Evolutionary conservation across 2,888 invertebrate species (phyloP).

Genomic region (Syrphus vitripennis): DNA sequence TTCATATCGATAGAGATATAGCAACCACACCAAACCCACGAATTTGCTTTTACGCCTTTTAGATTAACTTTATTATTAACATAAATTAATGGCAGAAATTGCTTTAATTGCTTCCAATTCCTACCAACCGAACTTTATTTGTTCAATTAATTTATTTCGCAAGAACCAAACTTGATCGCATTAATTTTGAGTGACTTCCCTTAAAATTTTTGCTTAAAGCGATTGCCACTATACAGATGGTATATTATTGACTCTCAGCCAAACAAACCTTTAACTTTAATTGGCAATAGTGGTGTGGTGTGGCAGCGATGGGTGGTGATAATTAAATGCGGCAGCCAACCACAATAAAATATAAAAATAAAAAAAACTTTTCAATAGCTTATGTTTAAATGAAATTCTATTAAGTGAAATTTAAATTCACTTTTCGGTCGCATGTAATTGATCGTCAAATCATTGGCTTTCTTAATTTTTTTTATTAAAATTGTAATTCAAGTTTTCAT

Average conservation of each 20-base stretch:
- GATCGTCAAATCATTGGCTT: background rate
- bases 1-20: background rate
- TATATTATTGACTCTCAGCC: background rate
- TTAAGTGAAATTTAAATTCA: background rate
- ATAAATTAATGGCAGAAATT: background rate
- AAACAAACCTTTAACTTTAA: constrained; percentile 20
- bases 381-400: background rate
- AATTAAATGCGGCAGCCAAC: constrained; percentile 4
- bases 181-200: constrained; percentile 12
- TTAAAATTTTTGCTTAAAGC: background rate
- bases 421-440: background rate
- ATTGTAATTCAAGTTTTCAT: background rate
- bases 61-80: constrained; percentile 15
- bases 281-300: background rate
- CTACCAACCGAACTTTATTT: background rate
- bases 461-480: background rate
- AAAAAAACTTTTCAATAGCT: background rate
- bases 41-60: background rate
- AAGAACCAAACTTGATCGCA: constrained; percentile 3
- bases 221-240: background rate
- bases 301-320: background rate
- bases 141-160: constrained; percentile 14
- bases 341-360: constrained; percentile 4
- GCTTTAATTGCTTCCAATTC: background rate
- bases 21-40: background rate